Base-by-base conservation (phyloP, 2,888 invertebrate genomes). In the Mythimna lalbum region DNA sequence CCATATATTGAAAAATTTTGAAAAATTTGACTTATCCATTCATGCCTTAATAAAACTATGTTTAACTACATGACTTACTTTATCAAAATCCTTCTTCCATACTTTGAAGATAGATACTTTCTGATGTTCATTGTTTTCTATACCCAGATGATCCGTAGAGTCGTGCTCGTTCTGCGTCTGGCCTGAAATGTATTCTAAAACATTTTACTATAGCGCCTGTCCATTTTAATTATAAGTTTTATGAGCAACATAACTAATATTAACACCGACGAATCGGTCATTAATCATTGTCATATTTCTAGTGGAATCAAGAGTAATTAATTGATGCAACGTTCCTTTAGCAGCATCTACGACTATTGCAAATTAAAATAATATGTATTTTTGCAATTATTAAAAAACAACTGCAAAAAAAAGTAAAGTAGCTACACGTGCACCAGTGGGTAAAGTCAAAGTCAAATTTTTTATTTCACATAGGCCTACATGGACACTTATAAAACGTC, bases 61-160 rank as follows among this genome's bases (percentile, higher is more conserved):
- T 47, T 19, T 43, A 36, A n/a, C 6, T 14, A 19, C 49, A 17
- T n/a, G 5, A 86, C 88, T 88, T 82, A 95, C 95, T 86, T 98
- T 97, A 89, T 98, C 99, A 82, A 98, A 97, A 86, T 98, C 98
- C 89, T 98, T 98, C 90, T 97, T 98, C 95, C 98, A 98, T 85
- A 97, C 97, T 83, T 97, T 97, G 93, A 97, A 97, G 92, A 98
- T 97, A 0, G 98, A 98, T 82, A 98, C 98, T 86, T 98, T 98
- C 87, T 98, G 98, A 75, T 97, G 97, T 67, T 97, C 97, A 80
- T 97, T 97, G 61, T 97, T 97, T 77, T 98, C 98, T 83, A 98
- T 97, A 5, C 98, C 98, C 76, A 98, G 96, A 84, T 98, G 98
- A 90, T 98, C 99, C 0, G 98, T 98, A 10, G 98, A 98, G 86